phyloP scores from a whole-genome alignment of 2,888 invertebrate species.

The Oegoconia quadripuncta region DNA sequence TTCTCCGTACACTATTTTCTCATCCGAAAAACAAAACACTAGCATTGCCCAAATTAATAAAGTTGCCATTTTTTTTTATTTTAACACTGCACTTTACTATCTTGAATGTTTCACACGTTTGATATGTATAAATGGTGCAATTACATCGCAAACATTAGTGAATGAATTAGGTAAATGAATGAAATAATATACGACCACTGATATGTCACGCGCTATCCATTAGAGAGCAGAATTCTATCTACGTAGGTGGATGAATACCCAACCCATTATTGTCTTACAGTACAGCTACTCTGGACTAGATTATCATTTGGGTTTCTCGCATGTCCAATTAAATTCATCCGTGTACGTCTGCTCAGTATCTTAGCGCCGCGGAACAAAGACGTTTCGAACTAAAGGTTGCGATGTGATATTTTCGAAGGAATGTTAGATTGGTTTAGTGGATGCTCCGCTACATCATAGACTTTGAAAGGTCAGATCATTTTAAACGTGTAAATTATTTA shows the following conservation, averaged over 20 bases:
- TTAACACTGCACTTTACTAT: too few relatives aligned
- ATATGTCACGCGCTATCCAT: conserved; percentile 58
- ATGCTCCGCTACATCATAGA: conserved; percentile 12
- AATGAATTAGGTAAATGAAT: conserved; percentile 57
- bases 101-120: too few relatives aligned
- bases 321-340: neutral
- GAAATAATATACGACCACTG: conserved; percentile 36
- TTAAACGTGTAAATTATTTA: neutral
- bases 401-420: conserved; percentile 34
- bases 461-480: conserved; percentile 21
- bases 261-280: conserved; percentile 12
- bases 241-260: conserved; percentile 24
- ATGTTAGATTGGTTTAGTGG: conserved; percentile 14
- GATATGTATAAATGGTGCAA: conserved; percentile 1
- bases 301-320: neutral
- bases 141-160: too few relatives aligned
- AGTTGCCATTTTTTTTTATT: conserved; percentile 26
- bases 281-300: neutral
- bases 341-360: neutral
- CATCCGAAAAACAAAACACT: conserved; percentile 26
- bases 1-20: conserved; percentile 7
- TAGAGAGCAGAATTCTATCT: conserved; percentile 23
- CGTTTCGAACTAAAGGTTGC: conserved; percentile 32
- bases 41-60: conserved; percentile 30
- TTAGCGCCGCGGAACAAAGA: conserved; percentile 23